phyloP scores from a whole-genome alignment of 1,140 invertebrate genomes.

The Hesperophylax magnus region DNA sequence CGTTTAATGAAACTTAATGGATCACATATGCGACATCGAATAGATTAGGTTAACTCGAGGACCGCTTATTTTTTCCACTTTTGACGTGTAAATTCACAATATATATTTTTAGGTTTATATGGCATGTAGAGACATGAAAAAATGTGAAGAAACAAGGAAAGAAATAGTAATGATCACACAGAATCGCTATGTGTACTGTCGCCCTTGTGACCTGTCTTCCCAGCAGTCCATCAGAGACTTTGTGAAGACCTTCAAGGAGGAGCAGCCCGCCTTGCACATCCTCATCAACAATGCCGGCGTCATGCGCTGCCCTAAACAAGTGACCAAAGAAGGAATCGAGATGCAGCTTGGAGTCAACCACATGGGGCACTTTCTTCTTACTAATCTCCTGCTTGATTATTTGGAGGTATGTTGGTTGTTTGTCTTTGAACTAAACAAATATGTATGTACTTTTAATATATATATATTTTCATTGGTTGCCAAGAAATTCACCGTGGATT shows the following conservation, averaged over 20 bases:
- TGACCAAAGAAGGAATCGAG: conserved; percentile 91
- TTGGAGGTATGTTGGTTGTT: conserved; percentile 74
- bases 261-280: conserved; percentile 81
- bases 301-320: conserved; percentile 80
- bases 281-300: conserved; percentile 94
- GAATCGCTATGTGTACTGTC: conserved; percentile 87
- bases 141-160: conserved; percentile 81
- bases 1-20: too few species aligned
- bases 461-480: too few species aligned
- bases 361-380: conserved; percentile 92
- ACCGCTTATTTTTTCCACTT: too few species aligned
- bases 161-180: conserved; percentile 83
- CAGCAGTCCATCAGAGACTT: conserved; percentile 84
- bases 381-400: conserved; percentile 85
- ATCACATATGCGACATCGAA: too few species aligned
- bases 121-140: conserved; percentile 86
- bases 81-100: too few species aligned
- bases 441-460: too few species aligned
- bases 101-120: conserved; percentile 78
- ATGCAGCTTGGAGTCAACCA: conserved; percentile 92
- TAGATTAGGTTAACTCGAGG: too few species aligned
- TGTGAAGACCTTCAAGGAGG: conserved; percentile 76
- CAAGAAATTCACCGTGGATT: too few species aligned
- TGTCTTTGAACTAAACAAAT: too few species aligned
- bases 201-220: conserved; percentile 86